Evolutionary conservation across 2,113 vertebrate species (phyloP).

Genomic region (Oryzias celebensis): DNA sequence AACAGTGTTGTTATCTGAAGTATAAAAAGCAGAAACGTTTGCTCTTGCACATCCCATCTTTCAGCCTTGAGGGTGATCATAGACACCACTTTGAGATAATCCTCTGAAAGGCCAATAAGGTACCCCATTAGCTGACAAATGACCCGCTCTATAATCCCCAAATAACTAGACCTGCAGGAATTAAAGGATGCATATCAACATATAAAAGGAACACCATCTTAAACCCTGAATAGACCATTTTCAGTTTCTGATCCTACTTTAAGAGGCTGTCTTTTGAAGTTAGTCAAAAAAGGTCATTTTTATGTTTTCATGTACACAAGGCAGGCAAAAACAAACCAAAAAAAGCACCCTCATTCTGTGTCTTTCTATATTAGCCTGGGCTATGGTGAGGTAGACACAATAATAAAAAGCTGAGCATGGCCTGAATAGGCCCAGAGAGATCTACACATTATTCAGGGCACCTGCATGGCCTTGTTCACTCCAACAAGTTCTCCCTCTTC

Average conservation of each 20-base stretch:
- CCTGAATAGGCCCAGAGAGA: not conserved
- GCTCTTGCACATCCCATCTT: constrained; percentile 4
- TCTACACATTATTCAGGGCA: constrained; percentile 34
- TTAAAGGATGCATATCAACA: constrained; percentile 32
- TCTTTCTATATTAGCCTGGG: constrained; percentile 3
- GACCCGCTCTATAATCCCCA: constrained; percentile 34
- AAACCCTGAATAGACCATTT: too few relatives aligned
- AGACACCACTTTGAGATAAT: constrained; percentile 48
- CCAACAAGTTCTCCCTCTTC: constrained; percentile 14
- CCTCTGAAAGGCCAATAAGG: constrained; percentile 55
- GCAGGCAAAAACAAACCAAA: constrained; percentile 1
- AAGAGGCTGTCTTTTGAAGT: too few relatives aligned
- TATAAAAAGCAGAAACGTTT: constrained; percentile 35
- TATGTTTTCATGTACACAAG: too few relatives aligned
- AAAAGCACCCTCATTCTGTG: not conserved
- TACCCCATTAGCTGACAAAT: constrained; percentile 63
- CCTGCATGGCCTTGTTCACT: constrained; percentile 46
- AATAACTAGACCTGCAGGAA: constrained; percentile 32
- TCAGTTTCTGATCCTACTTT: too few relatives aligned
- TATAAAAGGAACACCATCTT: constrained; percentile 17
- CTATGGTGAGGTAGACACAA: constrained; percentile 8
- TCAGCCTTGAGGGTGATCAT: constrained; percentile 45
- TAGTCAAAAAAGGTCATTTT: too few relatives aligned
- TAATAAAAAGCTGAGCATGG: constrained; percentile 14
- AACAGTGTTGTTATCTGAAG: constrained; percentile 12